Evolutionary conservation across 2,888 invertebrate genomes (phyloP), one percentile per base, ranked within the genome.

Genomic region (Habrosyne pyritoides): DNA sequence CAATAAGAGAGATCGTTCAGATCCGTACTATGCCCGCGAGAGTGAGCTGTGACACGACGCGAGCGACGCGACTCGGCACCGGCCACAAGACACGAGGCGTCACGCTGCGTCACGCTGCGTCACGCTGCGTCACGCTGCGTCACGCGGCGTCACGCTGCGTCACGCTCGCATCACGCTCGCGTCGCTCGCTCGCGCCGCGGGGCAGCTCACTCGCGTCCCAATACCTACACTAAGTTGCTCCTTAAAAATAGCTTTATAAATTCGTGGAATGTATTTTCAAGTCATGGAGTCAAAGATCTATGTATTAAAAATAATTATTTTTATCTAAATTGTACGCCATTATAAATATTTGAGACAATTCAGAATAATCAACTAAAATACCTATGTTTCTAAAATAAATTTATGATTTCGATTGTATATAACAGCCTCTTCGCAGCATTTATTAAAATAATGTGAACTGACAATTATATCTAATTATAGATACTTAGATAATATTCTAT

Each of bases 201-300:
- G n/a, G n/a, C n/a, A n/a, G 52, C 33, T 47, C 10, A 47, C 24
- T 48, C 42, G 28, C 21, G 24, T 3, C 28, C 14, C 18, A 22
- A 49, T 53, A 46, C 22, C 59, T 64, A 61, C 59, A 4, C 52
- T 60, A 63, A 42, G 42, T 18, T 18, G 42, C 18, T 18, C 42
- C 18, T 42, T 42, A 42, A 14, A 36, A 5, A 54, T 65, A 61
- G 53, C 63, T 59, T 52, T 53, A 67, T 74, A 76, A 74, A 82
- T 79, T 83, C 77, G 73, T 79, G 89, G 90, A 90, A 90, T 90
- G 90, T 68, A 69, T 75, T 68, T 69, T 61, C 74, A 89, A 90
- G 90, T 90, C 87, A 90, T 90, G 90, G 90, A 90, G 88, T 74
- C 64, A 52, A 56, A 59, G 22, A 56, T 57, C 57, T 52, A 48